Percentiles rank a stretch among this genome's conserved stretches.
phyloP scores from a whole-genome alignment of 2,113 vertebrate species.

The Hypanus sabinus region DNA sequence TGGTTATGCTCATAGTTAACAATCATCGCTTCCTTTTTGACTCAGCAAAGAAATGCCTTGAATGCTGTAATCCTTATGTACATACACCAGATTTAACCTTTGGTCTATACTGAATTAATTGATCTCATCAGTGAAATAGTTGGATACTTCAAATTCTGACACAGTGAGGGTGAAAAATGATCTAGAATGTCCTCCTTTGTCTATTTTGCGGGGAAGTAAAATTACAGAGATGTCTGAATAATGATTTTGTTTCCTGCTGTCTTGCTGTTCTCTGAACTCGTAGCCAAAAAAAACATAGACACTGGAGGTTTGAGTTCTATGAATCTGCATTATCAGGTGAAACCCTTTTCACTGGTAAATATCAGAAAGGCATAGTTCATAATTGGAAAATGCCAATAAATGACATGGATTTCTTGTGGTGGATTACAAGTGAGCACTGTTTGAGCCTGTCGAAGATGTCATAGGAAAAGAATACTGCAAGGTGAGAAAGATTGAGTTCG shows the following conservation, averaged over 20 bases:
- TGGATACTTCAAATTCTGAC: not conserved
- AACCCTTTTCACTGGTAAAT: not conserved
- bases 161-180: not conserved
- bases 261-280: not conserved
- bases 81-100: not conserved
- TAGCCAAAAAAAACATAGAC: not conserved
- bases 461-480: not conserved
- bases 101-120: not conserved
- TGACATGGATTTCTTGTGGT: not conserved
- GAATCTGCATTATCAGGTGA: not conserved
- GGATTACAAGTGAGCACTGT: not conserved
- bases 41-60: not conserved
- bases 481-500: not conserved
- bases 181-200: not conserved
- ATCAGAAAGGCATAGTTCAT: not conserved
- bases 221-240: not conserved
- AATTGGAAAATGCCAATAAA: not conserved
- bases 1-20: not conserved
- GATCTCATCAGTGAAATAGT: not conserved
- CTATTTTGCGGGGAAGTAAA: not conserved
- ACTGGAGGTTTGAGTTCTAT: not conserved
- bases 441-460: not conserved
- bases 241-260: not conserved
- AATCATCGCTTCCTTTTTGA: conserved; percentile 9
- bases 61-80: not conserved